A percentile compares a stretch with the other conserved stretches of the same genome.
phyloP scores from a whole-genome alignment of 1,140 invertebrate genomes.

The Hermetia illucens region DNA sequence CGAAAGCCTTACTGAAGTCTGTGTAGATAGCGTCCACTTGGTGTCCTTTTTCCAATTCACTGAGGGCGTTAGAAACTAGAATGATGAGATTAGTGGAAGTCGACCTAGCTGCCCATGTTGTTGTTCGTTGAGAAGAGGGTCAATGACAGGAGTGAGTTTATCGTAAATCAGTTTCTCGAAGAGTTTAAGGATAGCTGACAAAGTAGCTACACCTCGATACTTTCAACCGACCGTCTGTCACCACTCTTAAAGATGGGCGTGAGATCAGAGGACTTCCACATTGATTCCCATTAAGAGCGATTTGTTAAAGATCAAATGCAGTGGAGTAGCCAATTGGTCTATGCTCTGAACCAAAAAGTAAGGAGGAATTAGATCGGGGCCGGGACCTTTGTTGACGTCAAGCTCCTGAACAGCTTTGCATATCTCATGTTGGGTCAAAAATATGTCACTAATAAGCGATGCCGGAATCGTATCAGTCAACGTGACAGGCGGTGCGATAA shows the following conservation, averaged over 20 bases:
- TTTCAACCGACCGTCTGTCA: slow-evolving; percentile 8
- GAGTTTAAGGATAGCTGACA: slow-evolving; percentile 15
- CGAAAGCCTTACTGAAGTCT: slow-evolving; percentile 21
- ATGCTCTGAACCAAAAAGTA: too few relatives aligned
- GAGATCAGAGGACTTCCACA: not conserved
- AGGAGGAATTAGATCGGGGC: too few relatives aligned
- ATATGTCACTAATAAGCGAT: too few relatives aligned
- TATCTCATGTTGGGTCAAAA: too few relatives aligned
- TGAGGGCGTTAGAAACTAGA: slow-evolving; percentile 10
- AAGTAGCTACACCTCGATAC: slow-evolving; percentile 17
- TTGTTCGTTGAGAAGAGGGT: not conserved
- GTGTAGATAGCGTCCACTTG: slow-evolving; percentile 20
- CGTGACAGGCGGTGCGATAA: too few relatives aligned
- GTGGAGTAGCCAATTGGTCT: not conserved
- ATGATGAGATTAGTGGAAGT: slow-evolving; percentile 12
- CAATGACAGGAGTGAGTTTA: slow-evolving; percentile 4
- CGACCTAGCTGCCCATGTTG: slow-evolving; percentile 17
- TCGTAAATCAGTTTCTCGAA: slow-evolving; percentile 12
- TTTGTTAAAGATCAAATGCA: not conserved
- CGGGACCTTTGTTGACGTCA: too few relatives aligned
- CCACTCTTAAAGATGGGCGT: slow-evolving; percentile 8
- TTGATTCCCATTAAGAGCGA: not conserved
- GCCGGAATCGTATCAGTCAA: too few relatives aligned
- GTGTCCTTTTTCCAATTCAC: slow-evolving; percentile 9
- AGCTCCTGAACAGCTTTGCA: too few relatives aligned